Conservation (phyloP, 1,140 invertebrate genomes). For the Sweltsa coloradensis region DNA sequence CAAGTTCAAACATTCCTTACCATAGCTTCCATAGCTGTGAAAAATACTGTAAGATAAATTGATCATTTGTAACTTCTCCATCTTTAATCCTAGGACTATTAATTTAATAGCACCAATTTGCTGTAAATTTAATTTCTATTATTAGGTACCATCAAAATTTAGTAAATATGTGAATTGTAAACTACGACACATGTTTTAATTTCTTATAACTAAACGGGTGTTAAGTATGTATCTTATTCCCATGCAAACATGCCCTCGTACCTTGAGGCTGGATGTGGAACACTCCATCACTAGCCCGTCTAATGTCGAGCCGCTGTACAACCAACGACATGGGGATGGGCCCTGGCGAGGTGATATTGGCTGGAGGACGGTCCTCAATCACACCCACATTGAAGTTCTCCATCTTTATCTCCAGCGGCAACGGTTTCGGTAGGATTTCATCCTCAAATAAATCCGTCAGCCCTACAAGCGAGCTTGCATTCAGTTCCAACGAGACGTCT, state of each 20-base stretch:
- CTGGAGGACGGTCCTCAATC: slow-evolving; percentile 66
- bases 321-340: slow-evolving; percentile 65
- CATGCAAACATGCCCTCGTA: not conserved
- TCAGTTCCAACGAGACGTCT: slow-evolving; percentile 56
- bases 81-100: not conserved
- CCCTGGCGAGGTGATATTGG: slow-evolving; percentile 70
- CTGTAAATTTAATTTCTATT: not conserved
- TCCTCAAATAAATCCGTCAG: slow-evolving; percentile 74
- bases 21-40: too few relatives aligned
- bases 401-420: slow-evolving; percentile 58
- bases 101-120: not conserved
- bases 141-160: not conserved
- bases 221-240: not conserved
- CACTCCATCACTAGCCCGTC: slow-evolving; percentile 51
- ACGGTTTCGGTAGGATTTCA: slow-evolving; percentile 61
- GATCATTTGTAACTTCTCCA: not conserved
- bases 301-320: slow-evolving; percentile 53
- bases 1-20: too few relatives aligned
- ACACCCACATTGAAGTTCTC: slow-evolving; percentile 38
- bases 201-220: not conserved
- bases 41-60: too few relatives aligned
- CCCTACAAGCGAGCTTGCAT: slow-evolving; percentile 67
- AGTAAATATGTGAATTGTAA: not conserved
- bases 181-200: not conserved
- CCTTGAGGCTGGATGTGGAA: slow-evolving; percentile 51